phyloP scores from a whole-genome alignment of 2,113 vertebrate genomes.

The Eclectus roratus region DNA sequence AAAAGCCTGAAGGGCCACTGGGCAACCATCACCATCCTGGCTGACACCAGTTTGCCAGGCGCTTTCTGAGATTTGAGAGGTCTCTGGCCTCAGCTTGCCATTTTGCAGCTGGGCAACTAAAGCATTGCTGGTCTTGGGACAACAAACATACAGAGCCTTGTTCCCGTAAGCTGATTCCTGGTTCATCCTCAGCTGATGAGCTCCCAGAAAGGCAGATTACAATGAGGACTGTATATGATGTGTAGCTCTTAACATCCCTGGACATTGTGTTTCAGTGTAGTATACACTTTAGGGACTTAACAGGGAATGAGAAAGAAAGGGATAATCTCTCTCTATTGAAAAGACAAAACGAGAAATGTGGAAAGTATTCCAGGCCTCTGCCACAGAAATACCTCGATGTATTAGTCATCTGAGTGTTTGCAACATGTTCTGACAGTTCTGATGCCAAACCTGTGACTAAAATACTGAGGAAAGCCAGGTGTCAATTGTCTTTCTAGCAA shows the following conservation, averaged over 20 bases:
- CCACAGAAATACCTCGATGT: conserved; percentile 1
- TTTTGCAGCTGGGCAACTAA: not conserved
- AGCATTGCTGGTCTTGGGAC: not conserved
- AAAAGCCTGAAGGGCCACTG: not conserved
- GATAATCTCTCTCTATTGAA: not conserved
- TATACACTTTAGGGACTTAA: not conserved
- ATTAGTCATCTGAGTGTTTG: not conserved
- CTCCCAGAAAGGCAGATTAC: not conserved
- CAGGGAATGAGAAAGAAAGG: not conserved
- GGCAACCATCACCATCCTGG: not conserved
- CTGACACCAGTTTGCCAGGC: not conserved
- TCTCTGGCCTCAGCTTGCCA: not conserved
- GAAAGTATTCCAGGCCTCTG: not conserved
- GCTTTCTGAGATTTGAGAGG: not conserved
- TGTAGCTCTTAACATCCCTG: not conserved
- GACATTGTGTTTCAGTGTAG: not conserved
- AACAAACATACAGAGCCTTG: not conserved
- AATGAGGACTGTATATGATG: not conserved
- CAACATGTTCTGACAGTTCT: not conserved
- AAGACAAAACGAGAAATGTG: conserved; percentile 2
- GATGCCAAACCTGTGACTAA: not conserved
- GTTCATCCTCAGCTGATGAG: not conserved
- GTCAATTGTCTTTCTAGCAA: not conserved
- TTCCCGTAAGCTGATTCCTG: not conserved
- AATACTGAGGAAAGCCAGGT: not conserved